A percentile compares a stretch with the other conserved stretches of the same genome.
phyloP scores from a whole-genome alignment of 2,113 vertebrate genomes.

The Sula dactylatra region DNA sequence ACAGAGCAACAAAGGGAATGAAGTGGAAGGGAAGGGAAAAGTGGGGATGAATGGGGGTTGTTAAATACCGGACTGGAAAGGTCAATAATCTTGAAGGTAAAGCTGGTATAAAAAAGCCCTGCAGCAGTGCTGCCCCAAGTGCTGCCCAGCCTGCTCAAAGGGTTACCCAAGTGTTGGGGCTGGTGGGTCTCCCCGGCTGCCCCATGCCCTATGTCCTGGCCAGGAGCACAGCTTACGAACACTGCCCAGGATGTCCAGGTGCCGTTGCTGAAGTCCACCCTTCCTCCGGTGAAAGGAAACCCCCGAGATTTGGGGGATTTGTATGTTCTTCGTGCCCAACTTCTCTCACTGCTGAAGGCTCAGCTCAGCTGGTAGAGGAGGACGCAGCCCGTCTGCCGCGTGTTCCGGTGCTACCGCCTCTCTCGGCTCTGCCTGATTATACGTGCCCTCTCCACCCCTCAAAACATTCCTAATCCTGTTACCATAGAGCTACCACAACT shows the following conservation, averaged over 20 bases:
- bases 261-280: neutral
- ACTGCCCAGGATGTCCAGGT: neutral
- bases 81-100: constrained; percentile 41
- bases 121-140: neutral
- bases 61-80: constrained; percentile 29
- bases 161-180: neutral
- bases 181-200: neutral
- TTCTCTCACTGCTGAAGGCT: neutral
- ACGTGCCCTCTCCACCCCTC: neutral
- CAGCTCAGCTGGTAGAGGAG: neutral
- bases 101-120: neutral
- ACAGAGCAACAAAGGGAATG: constrained; percentile 49
- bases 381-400: fast-evolving
- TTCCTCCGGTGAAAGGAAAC: neutral
- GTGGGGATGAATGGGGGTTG: neutral
- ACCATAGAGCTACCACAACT: neutral
- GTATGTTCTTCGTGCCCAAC: neutral
- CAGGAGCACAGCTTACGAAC: fast-evolving
- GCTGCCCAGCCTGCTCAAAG: neutral
- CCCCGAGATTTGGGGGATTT: neutral
- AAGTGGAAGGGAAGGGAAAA: constrained; percentile 11
- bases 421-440: neutral
- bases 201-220: fast-evolving
- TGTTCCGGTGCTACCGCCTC: neutral
- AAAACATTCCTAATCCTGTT: neutral